Evolutionary conservation across 2,888 invertebrate genomes (phyloP), one percentile per base, ranked within the genome.

Genomic region (Lithodes maja): DNA sequence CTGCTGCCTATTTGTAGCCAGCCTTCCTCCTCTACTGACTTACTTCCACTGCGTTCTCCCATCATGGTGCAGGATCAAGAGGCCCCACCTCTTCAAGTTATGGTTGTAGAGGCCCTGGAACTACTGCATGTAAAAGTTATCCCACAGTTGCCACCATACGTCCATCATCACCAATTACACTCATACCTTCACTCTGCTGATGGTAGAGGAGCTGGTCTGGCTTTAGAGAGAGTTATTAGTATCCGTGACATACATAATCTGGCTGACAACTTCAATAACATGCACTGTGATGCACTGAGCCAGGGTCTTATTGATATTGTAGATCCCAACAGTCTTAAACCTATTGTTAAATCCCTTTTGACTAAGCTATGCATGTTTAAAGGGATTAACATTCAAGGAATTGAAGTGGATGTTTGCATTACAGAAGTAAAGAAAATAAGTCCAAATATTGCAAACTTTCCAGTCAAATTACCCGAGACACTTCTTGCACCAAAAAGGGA

Each of bases 121-220:
- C 75, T 86, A 9, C 55, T 81, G 55, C 69, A 55, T 49, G 81
- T 86, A 54, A 53, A 71, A 74, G 86, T 81, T 3, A 54, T 86
- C 33, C 3, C 80, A 50, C 50, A 71, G 33, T 50, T 74, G 50
- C 86, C 86, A 61, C 3, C 9, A 1, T 81, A 81, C 54, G 75
- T 86, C 53, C 53, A 12, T 7, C 86, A 86, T 55, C n/a, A 17
- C n/a, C 54, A 81, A 3, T 74, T 86, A 50, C 50, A 49, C 33
- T 54, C 7, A 2, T 75, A 81, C 17, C 54, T 81, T 2, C n/a
- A 33, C 49, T 5, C 17, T 17, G 49, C 74, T 53, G 81, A 86
- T 74, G n/a, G 69, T 55, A 17, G 75, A 9, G 86, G 86, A 15
- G 50, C 54, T 5, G 71, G 71, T n/a, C 71, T 68, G 55, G 86